Evolutionary conservation across 2,888 invertebrate species (phyloP).

Genomic region (Cabera pusaria): DNA sequence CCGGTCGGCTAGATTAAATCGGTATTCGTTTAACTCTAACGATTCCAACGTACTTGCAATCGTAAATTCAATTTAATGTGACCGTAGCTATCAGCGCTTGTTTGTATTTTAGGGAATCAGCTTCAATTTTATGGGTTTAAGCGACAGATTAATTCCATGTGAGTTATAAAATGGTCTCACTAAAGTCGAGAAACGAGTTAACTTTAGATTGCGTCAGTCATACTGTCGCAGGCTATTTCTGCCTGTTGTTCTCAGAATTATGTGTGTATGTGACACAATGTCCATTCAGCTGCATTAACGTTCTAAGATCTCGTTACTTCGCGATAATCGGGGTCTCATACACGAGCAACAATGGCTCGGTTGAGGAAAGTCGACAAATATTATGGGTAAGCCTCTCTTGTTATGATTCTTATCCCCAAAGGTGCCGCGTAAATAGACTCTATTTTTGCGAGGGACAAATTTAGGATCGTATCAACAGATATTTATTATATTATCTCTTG

Average conservation of each 20-base stretch:
- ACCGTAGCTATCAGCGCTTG: slow-evolving; percentile 3
- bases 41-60: too few species aligned
- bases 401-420: slow-evolving; percentile 9
- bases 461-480: neutral
- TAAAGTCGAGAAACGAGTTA: too few species aligned
- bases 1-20: too few species aligned
- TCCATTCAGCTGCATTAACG: slow-evolving; percentile 12
- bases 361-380: slow-evolving; percentile 5
- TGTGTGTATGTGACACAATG: slow-evolving; percentile 23
- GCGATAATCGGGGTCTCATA: slow-evolving; percentile 4
- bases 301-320: slow-evolving; percentile 10
- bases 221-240: slow-evolving; percentile 51
- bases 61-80: slow-evolving; percentile 10
- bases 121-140: slow-evolving; percentile 7
- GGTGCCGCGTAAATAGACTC: slow-evolving; percentile 4
- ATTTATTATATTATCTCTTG: neutral
- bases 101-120: slow-evolving; percentile 6
- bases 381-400: slow-evolving; percentile 6
- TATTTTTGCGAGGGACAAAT: slow-evolving; percentile 12
- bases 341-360: slow-evolving; percentile 2
- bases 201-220: slow-evolving; percentile 13
- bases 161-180: slow-evolving; percentile 14
- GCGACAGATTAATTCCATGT: slow-evolving; percentile 8
- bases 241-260: slow-evolving; percentile 49
- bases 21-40: too few species aligned